phyloP scores from a whole-genome alignment of 2,113 vertebrate species.

The Bagarius yarrelli region DNA sequence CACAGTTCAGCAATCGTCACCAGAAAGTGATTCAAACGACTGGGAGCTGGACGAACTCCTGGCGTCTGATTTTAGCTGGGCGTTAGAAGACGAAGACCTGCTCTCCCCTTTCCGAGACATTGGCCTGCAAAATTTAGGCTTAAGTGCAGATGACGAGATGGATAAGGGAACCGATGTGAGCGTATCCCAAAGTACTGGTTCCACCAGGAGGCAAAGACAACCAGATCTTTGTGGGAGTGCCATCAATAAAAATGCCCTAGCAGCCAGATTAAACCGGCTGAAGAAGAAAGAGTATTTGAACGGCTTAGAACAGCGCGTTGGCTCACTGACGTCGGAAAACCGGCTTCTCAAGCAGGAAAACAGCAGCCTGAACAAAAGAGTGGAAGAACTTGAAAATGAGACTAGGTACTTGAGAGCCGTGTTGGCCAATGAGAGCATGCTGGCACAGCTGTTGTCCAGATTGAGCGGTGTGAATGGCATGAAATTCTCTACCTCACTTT shows the following conservation, averaged over 20 bases:
- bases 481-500: conserved; percentile 92
- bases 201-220: conserved; percentile 44
- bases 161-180: conserved; percentile 43
- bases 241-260: conserved; percentile 80
- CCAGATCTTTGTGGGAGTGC: conserved; percentile 50
- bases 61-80: conserved; percentile 63
- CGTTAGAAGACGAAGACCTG: conserved; percentile 53
- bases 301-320: conserved; percentile 82
- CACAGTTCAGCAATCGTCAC: conserved; percentile 21
- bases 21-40: conserved; percentile 54
- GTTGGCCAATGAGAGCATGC: conserved; percentile 92
- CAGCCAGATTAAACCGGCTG: conserved; percentile 87
- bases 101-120: conserved; percentile 43
- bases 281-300: conserved; percentile 92
- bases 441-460: conserved; percentile 87
- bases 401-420: conserved; percentile 92
- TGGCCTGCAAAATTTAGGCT: conserved; percentile 38
- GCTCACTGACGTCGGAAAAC: conserved; percentile 82
- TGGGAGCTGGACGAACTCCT: conserved; percentile 67
- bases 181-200: conserved; percentile 25
- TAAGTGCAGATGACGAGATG: conserved; percentile 5
- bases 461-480: conserved; percentile 89
- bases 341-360: conserved; percentile 82
- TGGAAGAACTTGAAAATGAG: conserved; percentile 90
- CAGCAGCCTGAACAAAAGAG: conserved; percentile 78